Percentiles rank a stretch among this genome's conserved stretches.
These are phyloP conservation scores for Drosophila nigrodunni DNA, from an alignment of 1,140 invertebrate genomes.

Conservation along the genomic window DNA sequence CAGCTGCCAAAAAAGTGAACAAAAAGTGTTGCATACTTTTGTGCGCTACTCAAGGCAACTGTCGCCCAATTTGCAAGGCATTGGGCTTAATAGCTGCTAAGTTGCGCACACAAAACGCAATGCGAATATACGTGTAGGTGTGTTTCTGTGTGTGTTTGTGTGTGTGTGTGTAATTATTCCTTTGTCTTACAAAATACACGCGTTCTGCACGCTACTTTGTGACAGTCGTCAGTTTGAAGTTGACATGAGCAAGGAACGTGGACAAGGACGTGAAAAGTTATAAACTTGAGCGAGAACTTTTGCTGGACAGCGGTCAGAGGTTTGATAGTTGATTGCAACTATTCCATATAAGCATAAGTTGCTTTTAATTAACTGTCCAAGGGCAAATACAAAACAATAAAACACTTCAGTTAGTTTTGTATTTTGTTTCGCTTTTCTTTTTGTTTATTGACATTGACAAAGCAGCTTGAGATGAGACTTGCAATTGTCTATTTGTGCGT, in stretches of 20 bases:
- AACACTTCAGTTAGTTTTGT: conserved; percentile 1
- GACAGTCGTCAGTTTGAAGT: conserved; percentile 30
- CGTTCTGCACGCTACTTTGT: conserved; percentile 41
- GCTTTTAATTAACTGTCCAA: not conserved
- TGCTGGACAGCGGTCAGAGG: conserved; percentile 31
- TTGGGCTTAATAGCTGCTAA: conserved; percentile 70
- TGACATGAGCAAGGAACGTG: conserved; percentile 38
- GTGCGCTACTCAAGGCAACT: conserved; percentile 61
- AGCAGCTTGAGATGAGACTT: conserved; percentile 34
- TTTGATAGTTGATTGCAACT: conserved; percentile 20
- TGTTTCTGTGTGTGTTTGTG: conserved; percentile 31
- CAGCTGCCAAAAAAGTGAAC: not conserved
- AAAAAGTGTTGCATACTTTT: conserved; percentile 62
- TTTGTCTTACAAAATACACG: conserved; percentile 56
- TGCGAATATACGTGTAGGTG: conserved; percentile 7
- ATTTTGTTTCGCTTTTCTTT: no score
- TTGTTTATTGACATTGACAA: conserved; percentile 40
- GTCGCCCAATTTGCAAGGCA: conserved; percentile 71
- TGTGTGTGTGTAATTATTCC: conserved; percentile 63
- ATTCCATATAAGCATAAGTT: no score
- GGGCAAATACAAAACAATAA: not conserved
- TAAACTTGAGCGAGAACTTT: conserved; percentile 19
- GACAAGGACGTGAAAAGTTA: conserved; percentile 46
- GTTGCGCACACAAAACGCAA: conserved; percentile 41
- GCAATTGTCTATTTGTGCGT: conserved; percentile 66